Percentiles rank a stretch among this genome's conserved stretches.
These are phyloP conservation scores for Eristalinus aeneus DNA, from an alignment of 2,888 invertebrate genomes.

Conservation along the genomic window DNA sequence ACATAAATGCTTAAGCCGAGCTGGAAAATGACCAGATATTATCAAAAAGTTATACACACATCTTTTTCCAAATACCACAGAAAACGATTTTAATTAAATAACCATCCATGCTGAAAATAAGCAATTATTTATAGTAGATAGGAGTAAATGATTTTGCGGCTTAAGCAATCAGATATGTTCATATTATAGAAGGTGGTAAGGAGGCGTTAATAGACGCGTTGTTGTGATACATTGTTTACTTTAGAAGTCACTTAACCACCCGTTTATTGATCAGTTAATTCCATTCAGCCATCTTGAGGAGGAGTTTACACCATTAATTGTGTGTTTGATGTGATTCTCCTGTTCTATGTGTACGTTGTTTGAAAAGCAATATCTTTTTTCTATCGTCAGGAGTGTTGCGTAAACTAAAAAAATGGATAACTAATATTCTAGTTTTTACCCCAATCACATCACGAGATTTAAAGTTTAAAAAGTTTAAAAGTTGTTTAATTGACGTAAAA, in stretches of 20 bases:
- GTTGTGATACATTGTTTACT: neutral
- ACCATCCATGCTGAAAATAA: neutral
- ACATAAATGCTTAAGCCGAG: too few relatives aligned
- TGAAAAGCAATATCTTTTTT: neutral
- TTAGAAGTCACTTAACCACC: neutral
- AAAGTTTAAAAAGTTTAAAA: too few relatives aligned
- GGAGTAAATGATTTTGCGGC: neutral
- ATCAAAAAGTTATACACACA: too few relatives aligned
- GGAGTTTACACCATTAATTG: neutral
- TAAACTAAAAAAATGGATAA: neutral
- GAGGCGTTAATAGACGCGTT: neutral
- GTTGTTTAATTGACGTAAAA: too few relatives aligned
- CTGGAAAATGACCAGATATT: too few relatives aligned
- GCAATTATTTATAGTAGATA: neutral
- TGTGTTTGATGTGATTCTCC: too few relatives aligned
- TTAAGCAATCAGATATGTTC: neutral
- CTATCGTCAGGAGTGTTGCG: neutral
- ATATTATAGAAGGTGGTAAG: neutral
- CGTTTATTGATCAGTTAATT: neutral
- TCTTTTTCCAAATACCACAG: too few relatives aligned
- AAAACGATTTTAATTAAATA: neutral
- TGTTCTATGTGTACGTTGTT: neutral
- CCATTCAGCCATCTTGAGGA: neutral
- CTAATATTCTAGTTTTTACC: neutral
- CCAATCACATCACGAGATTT: slow-evolving; percentile 20